A percentile compares a stretch with the other conserved stretches of the same genome.
These are phyloP conservation scores for Archaeoteleia sp. DNA, from an alignment of 2,888 invertebrate genomes.

Conservation along the genomic window DNA sequence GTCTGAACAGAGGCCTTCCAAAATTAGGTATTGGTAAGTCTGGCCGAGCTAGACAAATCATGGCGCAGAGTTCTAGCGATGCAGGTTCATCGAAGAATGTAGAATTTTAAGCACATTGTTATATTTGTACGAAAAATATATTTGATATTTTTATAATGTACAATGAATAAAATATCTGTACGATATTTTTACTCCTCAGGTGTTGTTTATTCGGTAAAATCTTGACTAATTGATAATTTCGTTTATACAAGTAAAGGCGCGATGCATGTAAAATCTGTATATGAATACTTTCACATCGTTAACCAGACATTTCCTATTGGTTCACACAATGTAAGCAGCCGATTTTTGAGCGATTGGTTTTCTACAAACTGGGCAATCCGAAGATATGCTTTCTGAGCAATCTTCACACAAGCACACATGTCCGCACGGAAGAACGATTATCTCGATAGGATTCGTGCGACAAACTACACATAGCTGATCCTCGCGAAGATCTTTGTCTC, in stretches of 20 bases:
- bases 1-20: slow-evolving; percentile 94
- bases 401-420: slow-evolving; percentile 94
- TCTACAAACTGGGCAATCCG: slow-evolving; percentile 88
- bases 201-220: too few species aligned
- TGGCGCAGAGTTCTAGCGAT: slow-evolving; percentile 47
- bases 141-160: too few species aligned
- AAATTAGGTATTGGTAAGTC: slow-evolving; percentile 93
- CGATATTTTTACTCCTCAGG: too few species aligned
- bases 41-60: slow-evolving; percentile 79
- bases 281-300: too few species aligned
- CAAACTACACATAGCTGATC: slow-evolving; percentile 90
- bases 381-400: slow-evolving; percentile 83
- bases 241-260: too few species aligned
- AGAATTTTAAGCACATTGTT: slow-evolving; percentile 43
- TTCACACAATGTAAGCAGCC: slow-evolving; percentile 84
- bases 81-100: slow-evolving; percentile 47
- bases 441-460: slow-evolving; percentile 88
- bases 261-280: too few species aligned
- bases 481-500: slow-evolving; percentile 79
- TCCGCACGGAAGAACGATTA: slow-evolving; percentile 91
- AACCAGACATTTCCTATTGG: background rate
- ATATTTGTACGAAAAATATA: slow-evolving; percentile 18
- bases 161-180: too few species aligned
- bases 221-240: too few species aligned
- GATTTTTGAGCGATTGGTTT: slow-evolving; percentile 81